Base-by-base conservation (phyloP, 2,888 invertebrate species). In the Scaptomyza parva region DNA sequence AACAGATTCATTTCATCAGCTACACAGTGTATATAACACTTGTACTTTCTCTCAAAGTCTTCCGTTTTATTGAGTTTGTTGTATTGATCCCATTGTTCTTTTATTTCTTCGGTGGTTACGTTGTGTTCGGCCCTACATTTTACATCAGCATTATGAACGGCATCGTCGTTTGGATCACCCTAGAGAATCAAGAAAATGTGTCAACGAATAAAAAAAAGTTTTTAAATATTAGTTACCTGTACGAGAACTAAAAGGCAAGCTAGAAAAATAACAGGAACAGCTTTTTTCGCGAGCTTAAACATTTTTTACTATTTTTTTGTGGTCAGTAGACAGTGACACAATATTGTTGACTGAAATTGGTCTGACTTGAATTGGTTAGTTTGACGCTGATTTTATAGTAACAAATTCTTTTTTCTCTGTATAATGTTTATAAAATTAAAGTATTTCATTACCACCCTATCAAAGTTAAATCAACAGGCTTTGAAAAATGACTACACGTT, bases 291-390 rank as follows among this genome's bases (percentile, higher is more conserved):
- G 5, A 14, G 40, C 2, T 2, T 41, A 22, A 41, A 4, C 48
- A 48, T 48, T 22, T 20, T 35, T 2, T 22, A 22, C n/a, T n/a
- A 9, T 39, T 5, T 4, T 12, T 41, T 18, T 17, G 11, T 12
- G 12, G 3, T 18, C 40, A 1, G 1, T 11, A 22, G n/a, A 6
- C 35, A 14, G 2, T 11, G 11, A 1, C 12, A 11, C 22, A 33
- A 35, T 14, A 35, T 22, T 22, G 14, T 22, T 11, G 35, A 48
- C 48, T 48, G 48, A n/a, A n/a, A n/a, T n/a, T n/a, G n/a, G n/a
- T n/a, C n/a, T n/a, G n/a, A n/a, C n/a, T 14, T 22, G 2, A 33
- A 33, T 33, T 11, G 8, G 33, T 11, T 7, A 14, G 30, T 14
- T 22, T 11, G 9, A n/a, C 14, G 14, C 30, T 48, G 22, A 0